Base-by-base conservation (phyloP, 2,888 invertebrate genomes). In the Eretmocerus hayati region DNA sequence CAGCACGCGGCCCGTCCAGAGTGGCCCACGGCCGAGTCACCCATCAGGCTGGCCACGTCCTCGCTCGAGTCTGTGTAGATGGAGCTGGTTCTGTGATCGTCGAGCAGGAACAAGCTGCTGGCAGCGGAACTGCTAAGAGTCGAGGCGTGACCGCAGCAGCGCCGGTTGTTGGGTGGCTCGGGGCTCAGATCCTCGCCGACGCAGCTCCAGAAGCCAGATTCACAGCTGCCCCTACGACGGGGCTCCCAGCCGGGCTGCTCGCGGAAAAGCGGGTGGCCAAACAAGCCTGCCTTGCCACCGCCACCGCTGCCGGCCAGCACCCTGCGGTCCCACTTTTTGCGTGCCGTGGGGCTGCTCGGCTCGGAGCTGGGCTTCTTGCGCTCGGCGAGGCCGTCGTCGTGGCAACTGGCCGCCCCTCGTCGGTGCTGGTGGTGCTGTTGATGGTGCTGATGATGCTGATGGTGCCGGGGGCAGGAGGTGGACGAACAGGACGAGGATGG, bases 131-230 rank as follows among this genome's bases (percentile, higher is more conserved):
- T 74, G 47, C 75, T 75, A 2, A 76, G 64, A 1, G 71, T 71
- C n/a, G 71, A 71, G 0, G 71, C 64, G 46, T 71, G 69, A n/a
- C n/a, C n/a, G n/a, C n/a, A n/a, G n/a, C n/a, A n/a, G n/a, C n/a
- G n/a, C 1, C 71, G 63, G 15, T 69, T 66, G 55, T 69, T 67
- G 0, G 70, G 70, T 1, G 71, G 69, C 36, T 71, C 71, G 0
- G 72, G 72, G 49, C 80, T 79, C 55, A 82, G 79, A 66, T 86
- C 86, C 66, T 86, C 87, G 62, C 88, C 88, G 55, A 88, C 85
- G 60, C 87, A 89, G 46, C 89, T 89, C 77, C 89, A 91, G 67
- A 91, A 90, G 18, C 91, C 91, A 58, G 87, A 87, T 70, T 91
- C 91, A 68, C 90, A 90, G 18, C 90, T 90, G 48, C 87, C 90